Conservation (phyloP, 2,113 vertebrate species). For the Lampris megalopsis region DNA sequence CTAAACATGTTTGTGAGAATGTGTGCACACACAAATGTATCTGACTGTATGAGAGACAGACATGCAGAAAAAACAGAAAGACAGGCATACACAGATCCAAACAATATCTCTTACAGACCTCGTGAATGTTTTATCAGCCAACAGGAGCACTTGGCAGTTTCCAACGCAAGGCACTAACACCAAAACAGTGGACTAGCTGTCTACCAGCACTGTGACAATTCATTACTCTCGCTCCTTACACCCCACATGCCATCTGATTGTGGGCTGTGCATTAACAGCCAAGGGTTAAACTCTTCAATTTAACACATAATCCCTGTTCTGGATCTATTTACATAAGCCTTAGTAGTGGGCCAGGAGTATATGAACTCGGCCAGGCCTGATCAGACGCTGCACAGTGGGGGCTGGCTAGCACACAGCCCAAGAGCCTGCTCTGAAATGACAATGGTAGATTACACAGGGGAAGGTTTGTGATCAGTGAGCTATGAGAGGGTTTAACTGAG, state of each 20-base stretch:
- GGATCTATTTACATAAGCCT: conserved; percentile 23
- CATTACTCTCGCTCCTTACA: neutral
- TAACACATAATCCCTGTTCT: conserved; percentile 27
- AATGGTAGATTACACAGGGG: conserved; percentile 8
- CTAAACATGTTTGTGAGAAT: too few relatives aligned
- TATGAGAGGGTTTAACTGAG: conserved; percentile 4
- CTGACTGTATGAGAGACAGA: neutral
- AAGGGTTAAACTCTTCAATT: conserved; percentile 4
- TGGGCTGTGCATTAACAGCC: neutral
- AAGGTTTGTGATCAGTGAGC: conserved; percentile 10
- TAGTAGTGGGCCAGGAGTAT: neutral
- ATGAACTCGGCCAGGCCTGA: neutral
- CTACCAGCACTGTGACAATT: neutral
- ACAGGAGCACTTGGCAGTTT: neutral
- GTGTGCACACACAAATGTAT: too few relatives aligned
- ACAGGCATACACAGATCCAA: neutral
- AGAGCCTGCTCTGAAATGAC: conserved; percentile 10
- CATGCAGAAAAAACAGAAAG: neutral
- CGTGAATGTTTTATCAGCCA: neutral
- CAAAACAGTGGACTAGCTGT: neutral
- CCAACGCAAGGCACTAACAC: neutral
- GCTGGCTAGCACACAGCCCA: neutral
- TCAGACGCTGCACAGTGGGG: neutral
- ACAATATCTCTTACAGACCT: neutral
- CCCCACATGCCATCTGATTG: neutral